These are phyloP conservation scores for Drosophila incognita DNA, from an alignment of 2,888 invertebrate species.

Conservation along the genomic window DNA sequence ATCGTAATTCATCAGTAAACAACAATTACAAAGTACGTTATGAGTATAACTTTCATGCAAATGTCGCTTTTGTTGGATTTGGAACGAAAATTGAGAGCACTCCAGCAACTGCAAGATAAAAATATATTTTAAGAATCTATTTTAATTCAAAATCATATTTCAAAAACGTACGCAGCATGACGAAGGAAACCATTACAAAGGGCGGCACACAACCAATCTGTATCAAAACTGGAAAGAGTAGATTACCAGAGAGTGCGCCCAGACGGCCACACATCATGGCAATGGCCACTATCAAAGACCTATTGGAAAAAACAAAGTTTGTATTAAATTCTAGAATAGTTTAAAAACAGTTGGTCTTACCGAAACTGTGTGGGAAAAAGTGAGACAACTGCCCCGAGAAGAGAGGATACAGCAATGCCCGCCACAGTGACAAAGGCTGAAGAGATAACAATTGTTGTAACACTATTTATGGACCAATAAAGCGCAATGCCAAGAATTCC, in stretches of 20 bases:
- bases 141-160: background rate
- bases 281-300: slow-evolving; percentile 88
- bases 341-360: slow-evolving; percentile 53
- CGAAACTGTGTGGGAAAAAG: slow-evolving; percentile 84
- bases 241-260: slow-evolving; percentile 90
- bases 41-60: slow-evolving; percentile 39
- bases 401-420: slow-evolving; percentile 81
- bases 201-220: slow-evolving; percentile 90
- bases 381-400: slow-evolving; percentile 79
- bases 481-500: slow-evolving; percentile 86
- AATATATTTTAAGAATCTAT: background rate
- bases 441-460: slow-evolving; percentile 86
- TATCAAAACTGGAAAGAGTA: slow-evolving; percentile 89
- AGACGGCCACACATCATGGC: slow-evolving; percentile 90
- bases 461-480: slow-evolving; percentile 87
- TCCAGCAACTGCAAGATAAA: slow-evolving; percentile 62
- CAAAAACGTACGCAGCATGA: slow-evolving; percentile 86
- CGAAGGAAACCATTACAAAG: slow-evolving; percentile 88
- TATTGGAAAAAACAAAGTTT: slow-evolving; percentile 1
- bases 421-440: slow-evolving; percentile 86
- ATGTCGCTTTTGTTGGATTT: slow-evolving; percentile 65
- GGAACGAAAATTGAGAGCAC: slow-evolving; percentile 72
- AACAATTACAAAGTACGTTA: slow-evolving; percentile 1
- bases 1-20: background rate
- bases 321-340: background rate